phyloP scores from a whole-genome alignment of 2,888 invertebrate genomes.

The Xestia rhomboidea region DNA sequence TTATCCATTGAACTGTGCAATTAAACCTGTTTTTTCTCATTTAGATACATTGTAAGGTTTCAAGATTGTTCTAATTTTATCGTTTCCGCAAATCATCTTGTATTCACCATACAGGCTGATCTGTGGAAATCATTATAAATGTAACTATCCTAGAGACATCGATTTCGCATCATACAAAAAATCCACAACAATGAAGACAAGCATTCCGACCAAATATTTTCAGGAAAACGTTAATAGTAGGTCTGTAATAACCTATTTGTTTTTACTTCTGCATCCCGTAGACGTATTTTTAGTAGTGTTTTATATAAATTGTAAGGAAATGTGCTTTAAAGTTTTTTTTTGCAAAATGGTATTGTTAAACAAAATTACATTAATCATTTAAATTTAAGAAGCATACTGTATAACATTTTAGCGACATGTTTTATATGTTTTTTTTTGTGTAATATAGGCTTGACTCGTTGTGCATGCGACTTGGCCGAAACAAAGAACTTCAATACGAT shows the following conservation, averaged over 20 bases:
- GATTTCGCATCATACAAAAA: neutral
- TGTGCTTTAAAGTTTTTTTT: constrained; percentile 5
- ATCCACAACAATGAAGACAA: neutral
- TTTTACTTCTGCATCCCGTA: neutral
- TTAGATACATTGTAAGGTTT: constrained; percentile 26
- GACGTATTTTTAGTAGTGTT: neutral
- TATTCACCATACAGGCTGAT: neutral
- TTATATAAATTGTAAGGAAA: no score
- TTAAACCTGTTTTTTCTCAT: constrained; percentile 41
- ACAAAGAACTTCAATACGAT: constrained; percentile 89
- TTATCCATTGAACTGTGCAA: constrained; percentile 47
- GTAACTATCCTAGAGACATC: neutral
- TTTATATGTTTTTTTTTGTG: constrained; percentile 40
- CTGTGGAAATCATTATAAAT: neutral
- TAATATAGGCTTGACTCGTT: constrained; percentile 64
- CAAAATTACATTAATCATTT: constrained; percentile 10
- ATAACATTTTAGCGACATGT: constrained; percentile 18
- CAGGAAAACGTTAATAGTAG: neutral
- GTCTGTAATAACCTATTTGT: neutral
- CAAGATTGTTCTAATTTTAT: constrained; percentile 30
- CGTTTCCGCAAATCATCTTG: neutral
- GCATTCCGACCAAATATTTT: neutral
- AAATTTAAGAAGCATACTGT: constrained; percentile 19
- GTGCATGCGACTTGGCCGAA: constrained; percentile 83
- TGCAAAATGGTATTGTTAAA: neutral